These are phyloP conservation scores for Glyphotaelius pellucidus DNA, from an alignment of 2,888 invertebrate species.

Conservation along the genomic window DNA sequence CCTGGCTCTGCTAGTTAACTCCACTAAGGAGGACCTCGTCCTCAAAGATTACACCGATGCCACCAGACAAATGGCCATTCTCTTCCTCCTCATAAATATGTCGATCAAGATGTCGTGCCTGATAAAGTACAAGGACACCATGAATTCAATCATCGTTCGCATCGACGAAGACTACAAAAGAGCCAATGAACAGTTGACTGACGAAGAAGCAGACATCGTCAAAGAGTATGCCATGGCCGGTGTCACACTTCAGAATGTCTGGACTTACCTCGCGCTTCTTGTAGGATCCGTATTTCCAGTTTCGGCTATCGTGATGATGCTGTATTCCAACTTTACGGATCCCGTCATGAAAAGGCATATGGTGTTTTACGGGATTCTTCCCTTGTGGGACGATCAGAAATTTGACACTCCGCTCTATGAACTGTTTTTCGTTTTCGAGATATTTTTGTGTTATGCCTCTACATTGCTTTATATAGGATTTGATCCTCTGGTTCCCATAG, in stretches of 20 bases:
- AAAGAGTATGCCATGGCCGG: conserved; percentile 69
- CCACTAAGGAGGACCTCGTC: conserved; percentile 40
- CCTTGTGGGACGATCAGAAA: conserved; percentile 63
- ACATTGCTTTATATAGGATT: conserved; percentile 70
- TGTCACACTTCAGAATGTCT: conserved; percentile 69
- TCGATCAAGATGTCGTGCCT: conserved; percentile 67
- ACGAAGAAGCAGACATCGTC: conserved; percentile 69
- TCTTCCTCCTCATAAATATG: conserved; percentile 56
- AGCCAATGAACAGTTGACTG: conserved; percentile 66
- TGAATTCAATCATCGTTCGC: conserved; percentile 68
- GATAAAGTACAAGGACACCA: conserved; percentile 68
- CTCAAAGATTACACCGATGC: conserved; percentile 55
- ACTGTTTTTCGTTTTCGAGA: conserved; percentile 67
- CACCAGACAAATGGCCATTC: conserved; percentile 61
- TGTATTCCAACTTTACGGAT: conserved; percentile 67
- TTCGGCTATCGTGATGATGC: conserved; percentile 70
- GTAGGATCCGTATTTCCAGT: conserved; percentile 69
- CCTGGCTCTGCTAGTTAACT: conserved; percentile 30
- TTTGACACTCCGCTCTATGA: conserved; percentile 68
- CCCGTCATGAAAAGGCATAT: conserved; percentile 69
- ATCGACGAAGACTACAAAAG: conserved; percentile 70
- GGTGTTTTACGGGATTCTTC: conserved; percentile 71
- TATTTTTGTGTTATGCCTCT: conserved; percentile 69
- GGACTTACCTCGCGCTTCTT: conserved; percentile 68
- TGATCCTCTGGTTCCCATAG: conserved; percentile 73